These are phyloP conservation scores for Chiroxiphia lanceolata DNA, from an alignment of 2,797 vertebrate species.

Conservation along the genomic window DNA sequence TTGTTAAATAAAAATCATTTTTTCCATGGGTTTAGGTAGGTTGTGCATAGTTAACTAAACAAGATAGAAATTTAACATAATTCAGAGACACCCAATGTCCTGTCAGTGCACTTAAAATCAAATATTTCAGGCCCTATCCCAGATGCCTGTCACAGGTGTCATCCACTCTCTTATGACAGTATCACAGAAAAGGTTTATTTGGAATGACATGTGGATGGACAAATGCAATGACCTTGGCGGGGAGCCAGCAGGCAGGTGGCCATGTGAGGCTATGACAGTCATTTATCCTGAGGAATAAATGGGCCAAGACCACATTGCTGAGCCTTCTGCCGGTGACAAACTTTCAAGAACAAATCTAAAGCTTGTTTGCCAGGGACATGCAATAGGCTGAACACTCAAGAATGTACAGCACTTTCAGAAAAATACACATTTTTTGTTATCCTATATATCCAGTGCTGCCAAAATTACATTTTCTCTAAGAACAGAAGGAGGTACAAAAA, in stretches of 20 bases:
- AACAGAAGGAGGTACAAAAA: not conserved
- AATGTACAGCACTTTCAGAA: not conserved
- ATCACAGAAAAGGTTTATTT: not conserved
- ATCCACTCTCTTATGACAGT: not conserved
- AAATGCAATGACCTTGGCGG: accelerated
- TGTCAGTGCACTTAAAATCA: not conserved
- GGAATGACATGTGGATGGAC: not conserved
- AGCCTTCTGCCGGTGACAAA: not conserved
- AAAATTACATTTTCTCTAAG: not conserved
- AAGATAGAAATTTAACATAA: not conserved
- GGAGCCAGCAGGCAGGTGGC: not conserved
- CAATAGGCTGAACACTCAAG: not conserved
- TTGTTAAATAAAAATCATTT: not conserved
- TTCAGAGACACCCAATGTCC: not conserved
- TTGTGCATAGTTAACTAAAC: not conserved
- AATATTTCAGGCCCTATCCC: not conserved
- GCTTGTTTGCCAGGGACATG: not conserved
- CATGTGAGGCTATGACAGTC: not conserved
- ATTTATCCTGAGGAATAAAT: not conserved
- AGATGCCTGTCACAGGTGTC: not conserved
- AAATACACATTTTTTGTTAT: not conserved
- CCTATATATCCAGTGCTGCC: not conserved
- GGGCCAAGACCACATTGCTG: not conserved
- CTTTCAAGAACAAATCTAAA: not conserved
- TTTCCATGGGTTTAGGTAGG: not conserved